Conservation (phyloP, 2,888 invertebrate species). For the Caenorhabditis uteleia region DNA sequence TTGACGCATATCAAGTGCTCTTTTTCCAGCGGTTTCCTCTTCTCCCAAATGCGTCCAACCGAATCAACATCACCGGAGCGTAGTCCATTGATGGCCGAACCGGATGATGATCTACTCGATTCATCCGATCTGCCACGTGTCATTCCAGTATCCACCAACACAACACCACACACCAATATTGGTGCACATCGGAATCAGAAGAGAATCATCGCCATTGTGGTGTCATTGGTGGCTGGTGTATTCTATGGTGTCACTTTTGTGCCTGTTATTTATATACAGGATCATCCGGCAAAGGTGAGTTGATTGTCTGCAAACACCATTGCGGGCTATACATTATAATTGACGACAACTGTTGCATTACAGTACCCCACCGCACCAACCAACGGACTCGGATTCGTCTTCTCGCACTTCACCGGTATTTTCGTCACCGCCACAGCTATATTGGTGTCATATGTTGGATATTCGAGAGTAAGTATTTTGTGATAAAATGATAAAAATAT, state of each 20-base stretch:
- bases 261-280: conserved; percentile 72
- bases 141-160: background rate
- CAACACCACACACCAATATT: background rate
- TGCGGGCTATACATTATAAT: background rate
- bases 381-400: conserved; percentile 70
- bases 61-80: conserved; percentile 7
- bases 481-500: background rate
- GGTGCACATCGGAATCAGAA: conserved; percentile 29
- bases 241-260: conserved; percentile 73
- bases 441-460: conserved; percentile 60
- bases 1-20: too few relatives aligned
- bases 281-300: conserved; percentile 57
- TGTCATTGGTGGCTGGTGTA: conserved; percentile 71
- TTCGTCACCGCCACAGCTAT: conserved; percentile 70
- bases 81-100: conserved; percentile 36
- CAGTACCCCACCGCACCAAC: conserved; percentile 57
- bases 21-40: conserved; percentile 59
- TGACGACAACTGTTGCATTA: conserved; percentile 1
- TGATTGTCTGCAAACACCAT: background rate
- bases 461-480: conserved; percentile 9
- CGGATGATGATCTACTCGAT: conserved; percentile 25
- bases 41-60: conserved; percentile 55
- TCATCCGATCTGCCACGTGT: background rate
- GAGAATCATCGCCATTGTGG: conserved; percentile 69
- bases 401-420: conserved; percentile 72